These are phyloP conservation scores for Syngnathus typhle DNA, from an alignment of 2,113 vertebrate species.

Conservation along the genomic window DNA sequence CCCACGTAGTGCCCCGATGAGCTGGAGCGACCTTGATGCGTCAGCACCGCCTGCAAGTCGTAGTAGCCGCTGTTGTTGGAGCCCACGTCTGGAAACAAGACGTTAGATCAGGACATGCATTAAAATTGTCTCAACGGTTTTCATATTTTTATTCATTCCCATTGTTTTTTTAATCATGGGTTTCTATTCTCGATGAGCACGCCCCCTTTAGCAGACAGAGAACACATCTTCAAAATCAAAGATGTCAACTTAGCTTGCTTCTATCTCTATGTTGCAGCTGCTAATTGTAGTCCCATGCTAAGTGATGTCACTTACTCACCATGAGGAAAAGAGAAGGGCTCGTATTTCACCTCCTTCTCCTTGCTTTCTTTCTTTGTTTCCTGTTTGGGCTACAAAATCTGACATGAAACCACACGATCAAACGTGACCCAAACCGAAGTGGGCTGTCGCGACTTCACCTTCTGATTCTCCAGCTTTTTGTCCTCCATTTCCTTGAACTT, in stretches of 20 bases:
- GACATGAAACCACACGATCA: background rate
- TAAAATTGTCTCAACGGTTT: no score
- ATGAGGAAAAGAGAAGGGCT: constrained; percentile 87
- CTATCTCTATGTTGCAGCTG: no score
- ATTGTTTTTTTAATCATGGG: no score
- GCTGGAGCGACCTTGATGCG: constrained; percentile 96
- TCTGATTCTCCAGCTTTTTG: constrained; percentile 84
- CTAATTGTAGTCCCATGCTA: no score
- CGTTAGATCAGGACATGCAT: background rate
- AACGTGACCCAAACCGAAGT: background rate
- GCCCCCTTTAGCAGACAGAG: no score
- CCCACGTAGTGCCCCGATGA: constrained; percentile 96
- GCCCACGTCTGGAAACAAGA: constrained; percentile 76
- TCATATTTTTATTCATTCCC: no score
- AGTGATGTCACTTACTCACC: constrained; percentile 71
- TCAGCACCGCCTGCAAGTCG: constrained; percentile 94
- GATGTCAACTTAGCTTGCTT: no score
- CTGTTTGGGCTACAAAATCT: background rate
- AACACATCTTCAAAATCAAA: no score
- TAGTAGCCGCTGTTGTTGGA: constrained; percentile 98
- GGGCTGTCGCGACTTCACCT: constrained; percentile 53
- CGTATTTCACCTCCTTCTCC: constrained; percentile 82
- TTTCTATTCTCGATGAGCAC: no score
- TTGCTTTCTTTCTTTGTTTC: constrained; percentile 42
- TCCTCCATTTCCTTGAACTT: constrained; percentile 97